Conservation (phyloP, 2,888 invertebrate genomes). For the Xylota sylvarum region DNA sequence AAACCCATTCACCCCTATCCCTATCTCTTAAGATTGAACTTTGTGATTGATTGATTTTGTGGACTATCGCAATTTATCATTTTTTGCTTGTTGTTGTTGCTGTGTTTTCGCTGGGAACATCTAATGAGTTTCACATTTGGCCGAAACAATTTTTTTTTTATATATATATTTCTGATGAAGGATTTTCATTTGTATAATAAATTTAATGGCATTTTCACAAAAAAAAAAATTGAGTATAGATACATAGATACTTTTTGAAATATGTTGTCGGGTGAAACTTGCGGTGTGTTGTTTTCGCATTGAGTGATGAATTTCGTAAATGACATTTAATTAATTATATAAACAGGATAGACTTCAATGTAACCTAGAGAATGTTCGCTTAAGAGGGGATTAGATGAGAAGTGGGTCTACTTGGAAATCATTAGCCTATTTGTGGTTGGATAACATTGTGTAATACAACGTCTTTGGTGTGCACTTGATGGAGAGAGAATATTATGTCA, state of each 20-base stretch:
- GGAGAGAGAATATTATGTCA: background rate
- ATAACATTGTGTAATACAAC: background rate
- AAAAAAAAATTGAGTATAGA: background rate
- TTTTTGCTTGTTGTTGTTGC: conserved; percentile 34
- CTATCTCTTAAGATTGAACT: conserved; percentile 26
- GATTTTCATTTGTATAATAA: conserved; percentile 2
- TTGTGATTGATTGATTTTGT: conserved; percentile 59
- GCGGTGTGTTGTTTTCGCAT: conserved; percentile 9
- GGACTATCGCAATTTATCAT: conserved; percentile 46
- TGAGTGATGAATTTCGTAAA: conserved; percentile 42
- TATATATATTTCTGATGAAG: background rate
- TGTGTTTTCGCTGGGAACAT: conserved; percentile 13
- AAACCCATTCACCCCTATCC: conserved; percentile 1
- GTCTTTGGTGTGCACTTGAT: background rate
- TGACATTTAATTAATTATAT: conserved; percentile 38
- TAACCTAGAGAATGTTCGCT: background rate
- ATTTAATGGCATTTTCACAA: conserved; percentile 17
- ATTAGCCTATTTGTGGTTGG: conserved; percentile 10
- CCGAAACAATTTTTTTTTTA: conserved; percentile 8
- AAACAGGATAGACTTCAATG: conserved; percentile 8
- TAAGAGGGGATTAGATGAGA: background rate
- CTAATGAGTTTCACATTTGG: conserved; percentile 52
- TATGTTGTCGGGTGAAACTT: background rate
- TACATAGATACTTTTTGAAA: conserved; percentile 1
- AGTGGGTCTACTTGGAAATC: background rate